Base-by-base conservation (phyloP, 2,113 vertebrate genomes). In the Cardinalis cardinalis region DNA sequence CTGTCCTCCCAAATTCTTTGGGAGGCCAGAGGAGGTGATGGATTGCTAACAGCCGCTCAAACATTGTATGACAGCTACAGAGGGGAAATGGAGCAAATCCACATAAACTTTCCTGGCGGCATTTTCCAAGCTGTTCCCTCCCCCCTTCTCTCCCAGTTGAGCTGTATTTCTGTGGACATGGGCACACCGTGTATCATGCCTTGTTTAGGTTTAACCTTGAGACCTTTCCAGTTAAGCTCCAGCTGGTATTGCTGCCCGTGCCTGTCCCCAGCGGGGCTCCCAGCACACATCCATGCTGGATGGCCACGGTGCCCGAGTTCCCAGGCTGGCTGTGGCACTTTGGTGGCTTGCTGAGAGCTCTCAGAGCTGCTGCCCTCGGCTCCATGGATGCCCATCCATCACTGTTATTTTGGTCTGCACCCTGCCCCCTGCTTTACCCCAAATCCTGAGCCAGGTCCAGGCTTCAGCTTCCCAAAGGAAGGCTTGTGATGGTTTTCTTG, bases 221-320 rank as follows among this genome's bases (percentile, higher is more conserved):
- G 40, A 74, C 72, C 65, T 43, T 63, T 29, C 18, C 48, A 73
- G 60, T 52, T n/a, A 46, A 52, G 56, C 69, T 88, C 52, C 78
- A 91, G 49, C 28, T 91, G 87, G 74, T 31, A 12, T 5, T 7
- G 18, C 53, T n/a, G 69, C 31, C 52, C 0, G 0, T 0, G 32
- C 73, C 48, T 18, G 32, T 53, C 46, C 51, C 29, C 0, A 1
- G 48, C 74, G 41, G 60, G 65, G 58, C 70, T 87, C 4, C 0
- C 0, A 0, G 88, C 63, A 60, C 29, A 2, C 5, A 4, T 36
- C 23, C 1, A 4, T 40, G 36, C 72, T 11, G 34, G 76, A 52
- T 31, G 19, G 44, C 63, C 0, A 0, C 0, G 0, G 14, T 72
- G 48, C 38, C 78, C 0, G 1, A 55, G 58, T 43, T 91, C 1